These are phyloP conservation scores for Anser cygnoides DNA, from an alignment of 2,113 vertebrate species.

Conservation along the genomic window DNA sequence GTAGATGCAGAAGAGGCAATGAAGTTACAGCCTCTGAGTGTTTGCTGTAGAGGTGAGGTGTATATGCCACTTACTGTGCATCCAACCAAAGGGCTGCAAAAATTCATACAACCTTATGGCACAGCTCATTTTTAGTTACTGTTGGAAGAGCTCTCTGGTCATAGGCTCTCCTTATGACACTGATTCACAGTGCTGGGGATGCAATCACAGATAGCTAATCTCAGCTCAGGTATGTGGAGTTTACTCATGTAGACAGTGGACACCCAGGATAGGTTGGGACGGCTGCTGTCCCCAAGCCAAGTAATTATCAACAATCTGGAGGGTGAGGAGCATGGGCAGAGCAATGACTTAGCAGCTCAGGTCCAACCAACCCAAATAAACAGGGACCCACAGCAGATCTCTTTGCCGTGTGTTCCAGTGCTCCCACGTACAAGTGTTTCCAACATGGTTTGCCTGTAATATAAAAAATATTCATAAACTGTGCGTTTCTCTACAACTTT, in stretches of 20 bases:
- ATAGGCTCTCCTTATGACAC: neutral
- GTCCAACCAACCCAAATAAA: neutral
- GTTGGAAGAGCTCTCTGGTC: neutral
- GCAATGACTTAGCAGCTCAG: neutral
- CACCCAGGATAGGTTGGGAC: neutral
- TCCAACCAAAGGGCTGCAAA: neutral
- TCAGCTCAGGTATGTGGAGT: neutral
- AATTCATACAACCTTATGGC: neutral
- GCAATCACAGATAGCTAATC: neutral
- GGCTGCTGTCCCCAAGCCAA: neutral
- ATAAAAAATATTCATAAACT: neutral
- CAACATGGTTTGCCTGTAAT: neutral
- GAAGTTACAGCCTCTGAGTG: neutral
- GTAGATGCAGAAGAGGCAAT: neutral
- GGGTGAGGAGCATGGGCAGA: neutral
- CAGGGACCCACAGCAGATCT: neutral
- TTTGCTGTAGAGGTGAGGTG: neutral
- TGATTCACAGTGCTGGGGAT: fast-evolving
- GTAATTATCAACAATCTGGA: neutral
- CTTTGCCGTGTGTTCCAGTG: neutral
- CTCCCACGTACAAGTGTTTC: fast-evolving
- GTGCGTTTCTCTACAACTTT: neutral
- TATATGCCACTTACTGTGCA: neutral
- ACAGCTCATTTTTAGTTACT: neutral
- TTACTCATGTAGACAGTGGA: neutral